Conservation (phyloP, 2,113 vertebrate genomes). For the Eudyptes chrysolophus region DNA sequence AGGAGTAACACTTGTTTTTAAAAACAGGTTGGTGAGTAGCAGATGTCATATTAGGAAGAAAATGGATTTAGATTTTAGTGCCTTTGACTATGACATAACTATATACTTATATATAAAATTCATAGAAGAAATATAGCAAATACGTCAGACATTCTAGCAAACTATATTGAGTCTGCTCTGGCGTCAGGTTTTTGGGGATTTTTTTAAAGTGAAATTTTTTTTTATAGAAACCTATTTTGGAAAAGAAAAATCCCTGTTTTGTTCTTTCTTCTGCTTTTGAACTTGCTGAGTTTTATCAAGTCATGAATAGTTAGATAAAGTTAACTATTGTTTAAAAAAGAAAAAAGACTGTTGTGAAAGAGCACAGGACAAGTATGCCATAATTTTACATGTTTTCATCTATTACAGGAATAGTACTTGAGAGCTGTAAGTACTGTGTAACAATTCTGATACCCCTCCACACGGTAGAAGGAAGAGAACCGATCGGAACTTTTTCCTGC, state of each 20-base stretch:
- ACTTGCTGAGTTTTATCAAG: slow-evolving; percentile 43
- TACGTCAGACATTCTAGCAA: not conserved
- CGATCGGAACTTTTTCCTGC: slow-evolving; percentile 6
- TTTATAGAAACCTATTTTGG: slow-evolving; percentile 50
- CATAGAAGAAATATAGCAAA: slow-evolving; percentile 35
- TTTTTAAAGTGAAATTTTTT: slow-evolving; percentile 35
- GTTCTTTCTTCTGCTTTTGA: slow-evolving; percentile 55
- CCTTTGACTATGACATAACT: slow-evolving; percentile 71
- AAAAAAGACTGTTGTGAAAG: not conserved
- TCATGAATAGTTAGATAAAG: slow-evolving; percentile 46
- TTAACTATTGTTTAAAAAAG: not conserved
- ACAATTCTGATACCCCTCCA: slow-evolving; percentile 49
- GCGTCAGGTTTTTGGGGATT: not conserved
- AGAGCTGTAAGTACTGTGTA: slow-evolving; percentile 48
- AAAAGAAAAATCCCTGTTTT: slow-evolving; percentile 40
- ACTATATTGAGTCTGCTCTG: not conserved
- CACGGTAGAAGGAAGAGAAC: slow-evolving; percentile 45
- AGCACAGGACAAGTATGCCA: slow-evolving; percentile 47
- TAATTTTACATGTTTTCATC: slow-evolving; percentile 45
- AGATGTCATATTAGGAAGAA: slow-evolving; percentile 58
- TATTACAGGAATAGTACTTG: slow-evolving; percentile 59
- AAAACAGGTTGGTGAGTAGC: slow-evolving; percentile 48
- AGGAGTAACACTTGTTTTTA: slow-evolving; percentile 37
- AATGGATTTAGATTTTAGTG: slow-evolving; percentile 73
- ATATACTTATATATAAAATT: slow-evolving; percentile 52